Evolutionary conservation across 2,888 invertebrate species (phyloP), one percentile per base, ranked within the genome.

Genomic region (Agrochola macilenta): DNA sequence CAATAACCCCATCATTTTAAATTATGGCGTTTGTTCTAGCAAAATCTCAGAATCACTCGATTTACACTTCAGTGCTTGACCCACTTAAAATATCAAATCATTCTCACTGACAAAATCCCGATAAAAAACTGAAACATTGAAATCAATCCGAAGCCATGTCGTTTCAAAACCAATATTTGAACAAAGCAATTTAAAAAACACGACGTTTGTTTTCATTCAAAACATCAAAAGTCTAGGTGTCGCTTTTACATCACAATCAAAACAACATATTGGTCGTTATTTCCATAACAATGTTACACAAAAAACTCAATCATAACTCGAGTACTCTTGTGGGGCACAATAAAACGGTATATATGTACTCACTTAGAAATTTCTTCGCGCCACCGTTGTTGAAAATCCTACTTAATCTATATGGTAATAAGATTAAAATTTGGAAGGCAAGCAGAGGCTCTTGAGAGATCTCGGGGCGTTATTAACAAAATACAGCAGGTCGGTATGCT

Each of bases 401-500:
- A 85, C 89, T 83, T 84, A 86, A 82, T 84, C 78, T 80, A 81
- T 82, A 79, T 82, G 82, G 75, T 74, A 86, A 88, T 86, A 91
- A 87, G 88, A 86, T 83, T 77, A 77, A 86, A 81, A 83, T 89
- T 87, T 74, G 82, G 69, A 57, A 83, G 73, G 76, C 80, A 82
- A 76, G 72, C 76, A 61, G 64, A 70, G 80, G 74, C 81, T 84
- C 74, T 84, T 83, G 77, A 86, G 75, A 84, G 84, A 85, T 83
- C 85, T 85, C 76, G 83, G 69, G 71, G 87, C 85, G 87, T 90
- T 92, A 92, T 91, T 92, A 92, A 90, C 90, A 88, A 92, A 92
- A 92, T 90, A 91, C 90, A 90, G 88, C 86, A 87, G 88, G 89
- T 89, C 79, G 90, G 91, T 91, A 92, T 92, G 91, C 89, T 90